These are phyloP conservation scores for Steinernema feltiae DNA, from an alignment of 1,140 invertebrate species.

Conservation along the genomic window DNA sequence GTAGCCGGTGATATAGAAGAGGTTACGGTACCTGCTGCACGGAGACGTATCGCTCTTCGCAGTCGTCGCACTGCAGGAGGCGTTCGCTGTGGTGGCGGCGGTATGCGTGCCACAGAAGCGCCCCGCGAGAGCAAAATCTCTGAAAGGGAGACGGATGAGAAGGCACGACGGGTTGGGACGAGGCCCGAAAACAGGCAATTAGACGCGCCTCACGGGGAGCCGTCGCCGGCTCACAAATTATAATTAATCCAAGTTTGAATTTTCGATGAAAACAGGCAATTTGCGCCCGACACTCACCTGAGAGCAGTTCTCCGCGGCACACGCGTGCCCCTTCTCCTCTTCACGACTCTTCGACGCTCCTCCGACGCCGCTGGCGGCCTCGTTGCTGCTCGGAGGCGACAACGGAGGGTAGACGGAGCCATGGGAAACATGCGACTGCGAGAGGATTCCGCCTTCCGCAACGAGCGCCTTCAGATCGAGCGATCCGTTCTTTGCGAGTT, in stretches of 20 bases:
- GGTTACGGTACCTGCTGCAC: constrained; percentile 17
- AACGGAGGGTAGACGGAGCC: not conserved
- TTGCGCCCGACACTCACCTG: not conserved
- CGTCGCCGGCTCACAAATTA: not conserved
- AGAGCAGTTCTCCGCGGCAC: not conserved
- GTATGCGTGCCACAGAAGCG: constrained; percentile 33
- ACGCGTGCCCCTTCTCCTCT: constrained; percentile 17
- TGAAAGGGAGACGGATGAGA: constrained; percentile 13
- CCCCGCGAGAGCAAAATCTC: constrained; percentile 23
- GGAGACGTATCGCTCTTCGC: constrained; percentile 21
- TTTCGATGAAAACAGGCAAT: not conserved
- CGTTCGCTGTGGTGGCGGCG: constrained; percentile 25
- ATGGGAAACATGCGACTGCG: not conserved
- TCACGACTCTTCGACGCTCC: constrained; percentile 13
- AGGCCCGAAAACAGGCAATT: constrained; percentile 1
- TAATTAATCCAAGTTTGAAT: not conserved
- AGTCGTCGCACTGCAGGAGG: constrained; percentile 28
- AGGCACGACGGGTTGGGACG: not conserved
- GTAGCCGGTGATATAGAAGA: not conserved
- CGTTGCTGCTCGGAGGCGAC: constrained; percentile 16
- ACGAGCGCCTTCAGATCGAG: not conserved
- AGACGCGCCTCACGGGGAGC: not conserved
- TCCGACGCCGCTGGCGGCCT: constrained; percentile 13
- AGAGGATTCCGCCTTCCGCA: not conserved
- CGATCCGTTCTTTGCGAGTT: constrained; percentile 12